phyloP scores from a whole-genome alignment of 2,888 invertebrate genomes.

The Drosophila melanosoma region DNA sequence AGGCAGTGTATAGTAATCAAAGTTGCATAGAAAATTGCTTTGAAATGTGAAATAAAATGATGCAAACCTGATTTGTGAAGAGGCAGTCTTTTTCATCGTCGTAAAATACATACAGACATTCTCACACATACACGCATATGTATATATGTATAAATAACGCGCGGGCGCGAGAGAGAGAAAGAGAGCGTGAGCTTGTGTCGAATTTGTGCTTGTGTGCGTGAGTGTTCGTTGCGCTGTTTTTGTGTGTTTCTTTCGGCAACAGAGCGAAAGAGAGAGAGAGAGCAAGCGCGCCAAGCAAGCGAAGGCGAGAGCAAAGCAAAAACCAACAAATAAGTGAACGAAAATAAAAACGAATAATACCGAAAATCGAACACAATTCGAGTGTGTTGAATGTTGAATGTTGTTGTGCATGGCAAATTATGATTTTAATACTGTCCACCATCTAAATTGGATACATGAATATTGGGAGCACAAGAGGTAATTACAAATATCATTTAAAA shows the following conservation, averaged over 20 bases:
- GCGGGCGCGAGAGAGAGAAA: conserved; percentile 71
- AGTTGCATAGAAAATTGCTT: conserved; percentile 34
- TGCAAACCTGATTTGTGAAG: conserved; percentile 78
- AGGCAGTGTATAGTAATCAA: conserved; percentile 25
- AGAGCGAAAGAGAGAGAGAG: conserved; percentile 44
- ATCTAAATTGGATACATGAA: conserved; percentile 47
- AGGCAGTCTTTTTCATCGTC: conserved; percentile 75
- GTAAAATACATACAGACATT: conserved; percentile 69
- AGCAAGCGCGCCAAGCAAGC: conserved; percentile 62
- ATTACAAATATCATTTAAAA: conserved; percentile 40
- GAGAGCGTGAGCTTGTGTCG: conserved; percentile 39
- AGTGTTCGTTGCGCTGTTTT: conserved; percentile 44
- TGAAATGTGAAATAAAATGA: conserved; percentile 62
- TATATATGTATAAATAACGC: conserved; percentile 59
- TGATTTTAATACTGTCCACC: conserved; percentile 24
- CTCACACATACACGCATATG: conserved; percentile 36
- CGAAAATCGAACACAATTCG: conserved; percentile 65
- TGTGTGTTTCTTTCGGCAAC: conserved; percentile 53
- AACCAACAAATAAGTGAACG: conserved; percentile 80
- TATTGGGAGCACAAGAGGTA: conserved; percentile 53
- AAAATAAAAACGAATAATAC: conserved; percentile 80
- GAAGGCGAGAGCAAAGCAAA: conserved; percentile 79
- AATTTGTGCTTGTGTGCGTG: conserved; percentile 35
- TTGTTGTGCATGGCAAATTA: conserved; percentile 36
- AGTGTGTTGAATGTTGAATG: conserved; percentile 27